Base-by-base conservation (phyloP, 2,797 vertebrate genomes). In the Potorous gilbertii region DNA sequence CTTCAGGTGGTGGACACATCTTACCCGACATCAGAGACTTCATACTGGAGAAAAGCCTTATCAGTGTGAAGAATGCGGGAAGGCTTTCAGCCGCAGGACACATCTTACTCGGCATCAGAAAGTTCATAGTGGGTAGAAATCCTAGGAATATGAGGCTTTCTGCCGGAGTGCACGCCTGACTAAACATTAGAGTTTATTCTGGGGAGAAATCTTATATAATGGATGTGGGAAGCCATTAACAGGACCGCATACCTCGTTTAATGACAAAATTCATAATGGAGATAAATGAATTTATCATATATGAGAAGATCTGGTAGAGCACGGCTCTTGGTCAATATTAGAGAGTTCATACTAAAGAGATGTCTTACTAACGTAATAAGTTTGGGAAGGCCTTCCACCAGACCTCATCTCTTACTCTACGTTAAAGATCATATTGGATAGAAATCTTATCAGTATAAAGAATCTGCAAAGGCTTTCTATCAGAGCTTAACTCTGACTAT, bases 1-100 rank as follows among this genome's bases (percentile, higher is more conserved):
- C 74, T 87, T 87, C 40, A 87, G 74, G 40, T 87, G 74, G 74
- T 87, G 74, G 74, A 87, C 74, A 50, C 74, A 87, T 50, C 74
- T 87, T 46, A 87, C 74, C 50, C 74, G 74, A 27, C 74, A 87
- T 87, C 74, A 87, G 74, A 87, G 74, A 50, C 74, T 87, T 87
- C 74, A 87, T 87, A 87, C 74, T 50, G 74, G 74, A 87, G 74
- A 87, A 87, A 87, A 87, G 40, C 74, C 74, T 50, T 87, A 87
- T 87, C 74, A 87, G 1, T 87, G 74, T 87, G 74, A 87, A 87
- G 74, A 27, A 87, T 87, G 74, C 10, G 74, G 74, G 21, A 87
- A 87, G 40, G 74, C 74, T 11, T 87, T 87, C 24, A 87, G 74
- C 24, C 74, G 74, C 24, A 87, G 74, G 9, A 87, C 74, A 46